Conservation (phyloP, 2,888 invertebrate genomes). For the Lithosia quadra region DNA sequence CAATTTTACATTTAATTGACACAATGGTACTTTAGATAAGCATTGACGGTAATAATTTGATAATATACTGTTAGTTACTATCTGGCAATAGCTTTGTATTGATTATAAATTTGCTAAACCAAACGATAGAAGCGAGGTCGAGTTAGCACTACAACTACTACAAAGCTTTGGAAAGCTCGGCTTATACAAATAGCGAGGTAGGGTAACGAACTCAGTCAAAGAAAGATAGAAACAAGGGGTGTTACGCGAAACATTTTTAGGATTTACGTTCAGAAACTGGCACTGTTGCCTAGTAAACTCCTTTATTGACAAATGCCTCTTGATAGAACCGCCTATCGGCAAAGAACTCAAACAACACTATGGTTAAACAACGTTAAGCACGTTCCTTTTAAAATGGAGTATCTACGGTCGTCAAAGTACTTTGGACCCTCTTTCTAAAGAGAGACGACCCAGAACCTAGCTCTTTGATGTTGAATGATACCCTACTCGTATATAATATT, state of each 20-base stretch:
- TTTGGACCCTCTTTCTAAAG: background rate
- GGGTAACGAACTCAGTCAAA: background rate
- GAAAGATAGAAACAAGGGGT: background rate
- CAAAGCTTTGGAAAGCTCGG: constrained; percentile 4
- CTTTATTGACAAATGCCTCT: background rate
- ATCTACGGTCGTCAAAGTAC: no score
- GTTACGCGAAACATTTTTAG: background rate
- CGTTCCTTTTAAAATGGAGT: background rate
- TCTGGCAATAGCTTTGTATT: background rate
- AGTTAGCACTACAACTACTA: background rate
- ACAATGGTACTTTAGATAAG: background rate
- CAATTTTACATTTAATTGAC: background rate
- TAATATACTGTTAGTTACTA: background rate
- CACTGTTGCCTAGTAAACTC: background rate
- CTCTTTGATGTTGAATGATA: background rate
- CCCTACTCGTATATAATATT: background rate
- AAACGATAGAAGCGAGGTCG: background rate
- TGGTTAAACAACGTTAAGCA: background rate
- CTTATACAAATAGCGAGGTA: background rate
- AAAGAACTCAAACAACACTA: background rate
- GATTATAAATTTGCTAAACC: background rate
- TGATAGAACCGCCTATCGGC: background rate
- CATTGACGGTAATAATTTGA: background rate
- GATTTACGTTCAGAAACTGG: background rate
- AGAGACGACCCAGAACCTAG: background rate